Conservation (phyloP, 2,113 vertebrate species). For the Trichomycterus rosablanca region DNA sequence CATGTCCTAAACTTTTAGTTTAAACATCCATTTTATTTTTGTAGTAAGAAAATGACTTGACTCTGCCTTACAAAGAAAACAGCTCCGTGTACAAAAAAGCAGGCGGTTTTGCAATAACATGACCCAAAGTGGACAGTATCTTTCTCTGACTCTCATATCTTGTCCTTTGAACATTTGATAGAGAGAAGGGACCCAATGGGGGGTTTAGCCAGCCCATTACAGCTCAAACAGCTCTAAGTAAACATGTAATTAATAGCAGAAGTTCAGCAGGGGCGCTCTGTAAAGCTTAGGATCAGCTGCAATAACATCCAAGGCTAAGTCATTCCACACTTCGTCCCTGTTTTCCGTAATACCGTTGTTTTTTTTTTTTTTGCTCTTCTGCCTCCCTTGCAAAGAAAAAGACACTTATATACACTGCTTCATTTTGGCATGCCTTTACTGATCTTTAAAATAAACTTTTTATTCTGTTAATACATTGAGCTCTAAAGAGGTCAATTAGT, state of each 20-base stretch:
- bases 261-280: slow-evolving; percentile 22
- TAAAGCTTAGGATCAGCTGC: slow-evolving; percentile 60
- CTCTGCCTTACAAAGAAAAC: slow-evolving; percentile 18
- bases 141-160: slow-evolving; percentile 44
- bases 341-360: slow-evolving; percentile 5
- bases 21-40: too few species aligned
- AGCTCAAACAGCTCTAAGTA: slow-evolving; percentile 33
- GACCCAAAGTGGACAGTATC: slow-evolving; percentile 17
- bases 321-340: slow-evolving; percentile 56
- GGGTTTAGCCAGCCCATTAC: slow-evolving; percentile 10
- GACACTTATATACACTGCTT: too few species aligned
- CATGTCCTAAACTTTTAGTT: too few species aligned
- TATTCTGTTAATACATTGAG: too few species aligned
- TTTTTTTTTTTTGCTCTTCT: slow-evolving; percentile 2
- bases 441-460: too few species aligned
- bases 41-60: too few species aligned
- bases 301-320: slow-evolving; percentile 63
- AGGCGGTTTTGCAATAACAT: slow-evolving; percentile 22
- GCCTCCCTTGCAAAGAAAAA: too few species aligned
- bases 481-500: too few species aligned
- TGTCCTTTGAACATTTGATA: slow-evolving; percentile 36
- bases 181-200: slow-evolving; percentile 6
- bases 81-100: neutral
- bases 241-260: slow-evolving; percentile 49
- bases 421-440: too few species aligned